Percentiles rank a stretch among this genome's conserved stretches.
phyloP scores from a whole-genome alignment of 2,888 invertebrate species.

The Tenthredo distinguenda region DNA sequence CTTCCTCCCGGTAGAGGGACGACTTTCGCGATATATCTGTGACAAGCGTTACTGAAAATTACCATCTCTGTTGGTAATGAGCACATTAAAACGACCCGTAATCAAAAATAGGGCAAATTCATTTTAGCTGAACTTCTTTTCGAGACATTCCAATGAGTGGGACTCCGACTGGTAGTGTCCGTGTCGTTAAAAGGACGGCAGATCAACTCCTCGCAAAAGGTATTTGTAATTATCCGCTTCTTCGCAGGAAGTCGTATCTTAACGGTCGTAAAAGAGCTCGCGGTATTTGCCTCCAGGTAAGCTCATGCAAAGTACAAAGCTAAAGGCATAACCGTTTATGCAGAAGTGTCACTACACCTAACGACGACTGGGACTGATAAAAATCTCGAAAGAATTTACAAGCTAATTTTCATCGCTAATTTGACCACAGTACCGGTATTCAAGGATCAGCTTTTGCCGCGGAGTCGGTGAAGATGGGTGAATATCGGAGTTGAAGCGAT shows the following conservation, averaged over 20 bases:
- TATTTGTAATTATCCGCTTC: constrained; percentile 70
- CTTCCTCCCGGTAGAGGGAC: not conserved
- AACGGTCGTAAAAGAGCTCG: constrained; percentile 66
- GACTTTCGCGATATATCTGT: not conserved
- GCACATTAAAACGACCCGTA: not conserved
- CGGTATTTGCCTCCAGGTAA: constrained; percentile 58
- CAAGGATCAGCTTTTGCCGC: not conserved
- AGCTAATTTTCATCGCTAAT: constrained; percentile 18
- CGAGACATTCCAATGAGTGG: not conserved
- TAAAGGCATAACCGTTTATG: constrained; percentile 57
- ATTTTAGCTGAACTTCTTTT: constrained; percentile 61
- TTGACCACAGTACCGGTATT: constrained; percentile 2
- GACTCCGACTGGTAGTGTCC: not conserved
- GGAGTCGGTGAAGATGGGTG: not conserved
- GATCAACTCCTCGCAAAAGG: constrained; percentile 67
- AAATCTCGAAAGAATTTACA: constrained; percentile 10
- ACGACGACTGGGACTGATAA: not conserved
- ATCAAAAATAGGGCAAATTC: not conserved
- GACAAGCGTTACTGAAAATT: not conserved
- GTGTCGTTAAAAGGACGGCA: constrained; percentile 58
- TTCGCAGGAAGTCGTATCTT: constrained; percentile 71
- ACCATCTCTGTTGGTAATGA: not conserved
- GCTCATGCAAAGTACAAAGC: constrained; percentile 68
- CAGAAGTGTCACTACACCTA: constrained; percentile 54
- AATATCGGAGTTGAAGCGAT: not conserved